phyloP scores from a whole-genome alignment of 2,797 vertebrate species.

The Nasua narica region DNA sequence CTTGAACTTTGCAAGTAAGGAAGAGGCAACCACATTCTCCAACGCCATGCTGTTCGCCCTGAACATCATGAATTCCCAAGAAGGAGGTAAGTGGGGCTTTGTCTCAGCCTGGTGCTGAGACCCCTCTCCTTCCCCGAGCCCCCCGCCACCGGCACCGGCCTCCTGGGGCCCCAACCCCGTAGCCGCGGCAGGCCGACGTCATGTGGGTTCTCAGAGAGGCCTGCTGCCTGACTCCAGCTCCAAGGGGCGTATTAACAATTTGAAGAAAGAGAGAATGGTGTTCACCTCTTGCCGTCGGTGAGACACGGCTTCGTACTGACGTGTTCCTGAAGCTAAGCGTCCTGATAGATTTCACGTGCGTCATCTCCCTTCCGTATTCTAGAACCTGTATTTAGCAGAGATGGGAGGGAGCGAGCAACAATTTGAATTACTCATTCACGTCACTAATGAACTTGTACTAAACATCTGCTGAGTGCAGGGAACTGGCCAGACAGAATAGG shows the following conservation, averaged over 20 bases:
- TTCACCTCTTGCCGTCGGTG: background rate
- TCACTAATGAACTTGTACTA: background rate
- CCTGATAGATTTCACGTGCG: background rate
- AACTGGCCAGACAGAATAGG: background rate
- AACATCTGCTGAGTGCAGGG: background rate
- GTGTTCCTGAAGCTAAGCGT: rapidly evolving
- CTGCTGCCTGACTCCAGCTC: background rate
- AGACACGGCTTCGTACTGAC: rapidly evolving
- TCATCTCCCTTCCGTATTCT: background rate
- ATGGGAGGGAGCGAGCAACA: background rate
- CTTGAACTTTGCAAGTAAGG: conserved; percentile 98
- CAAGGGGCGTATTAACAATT: background rate
- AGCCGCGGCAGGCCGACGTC: rapidly evolving
- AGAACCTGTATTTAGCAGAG: background rate
- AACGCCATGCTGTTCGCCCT: conserved; percentile 98
- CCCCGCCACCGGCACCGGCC: rapidly evolving
- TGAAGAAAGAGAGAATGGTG: background rate
- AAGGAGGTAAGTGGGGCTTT: conserved; percentile 86
- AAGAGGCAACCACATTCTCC: conserved; percentile 97
- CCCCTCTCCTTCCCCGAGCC: rapidly evolving
- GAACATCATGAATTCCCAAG: conserved; percentile 96
- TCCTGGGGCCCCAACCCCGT: background rate
- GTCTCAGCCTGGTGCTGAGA: background rate
- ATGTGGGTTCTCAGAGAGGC: background rate
- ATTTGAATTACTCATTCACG: background rate